Conservation (phyloP, 2,113 vertebrate genomes). For the Pristiophorus japonicus region DNA sequence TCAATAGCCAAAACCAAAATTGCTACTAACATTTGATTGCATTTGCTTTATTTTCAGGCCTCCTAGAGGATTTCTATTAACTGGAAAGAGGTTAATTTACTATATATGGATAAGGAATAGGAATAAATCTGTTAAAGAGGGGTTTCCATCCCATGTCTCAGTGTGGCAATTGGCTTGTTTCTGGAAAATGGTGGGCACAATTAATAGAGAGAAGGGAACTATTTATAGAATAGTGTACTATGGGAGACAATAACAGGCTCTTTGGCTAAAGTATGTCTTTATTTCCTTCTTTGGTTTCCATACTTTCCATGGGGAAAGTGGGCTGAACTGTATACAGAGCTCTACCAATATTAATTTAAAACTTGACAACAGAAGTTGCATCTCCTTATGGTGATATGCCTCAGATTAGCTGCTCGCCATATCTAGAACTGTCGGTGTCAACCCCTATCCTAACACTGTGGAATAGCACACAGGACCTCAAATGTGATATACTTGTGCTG, state of each 20-base stretch:
- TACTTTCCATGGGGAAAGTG: not conserved
- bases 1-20: not conserved
- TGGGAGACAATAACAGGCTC: not conserved
- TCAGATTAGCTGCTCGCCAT: not conserved
- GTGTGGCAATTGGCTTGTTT: not conserved
- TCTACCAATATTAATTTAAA: not conserved
- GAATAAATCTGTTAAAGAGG: not conserved
- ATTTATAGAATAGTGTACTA: not conserved
- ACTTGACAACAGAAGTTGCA: not conserved
- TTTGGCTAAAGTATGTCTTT: not conserved
- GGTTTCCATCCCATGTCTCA: not conserved
- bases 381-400: not conserved
- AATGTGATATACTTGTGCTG: not conserved
- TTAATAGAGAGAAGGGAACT: not conserved
- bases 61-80: too few species aligned
- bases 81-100: not conserved
- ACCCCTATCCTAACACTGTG: not conserved
- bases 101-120: not conserved
- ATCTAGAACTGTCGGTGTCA: not conserved
- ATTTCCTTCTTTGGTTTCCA: not conserved
- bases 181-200: not conserved
- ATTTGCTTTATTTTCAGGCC: not conserved
- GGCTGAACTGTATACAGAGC: not conserved
- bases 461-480: not conserved
- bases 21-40: not conserved